Percentiles rank a stretch among this genome's conserved stretches.
Evolutionary conservation across 2,113 vertebrate species (phyloP).

Genomic region (Bufo gargarizans): DNA sequence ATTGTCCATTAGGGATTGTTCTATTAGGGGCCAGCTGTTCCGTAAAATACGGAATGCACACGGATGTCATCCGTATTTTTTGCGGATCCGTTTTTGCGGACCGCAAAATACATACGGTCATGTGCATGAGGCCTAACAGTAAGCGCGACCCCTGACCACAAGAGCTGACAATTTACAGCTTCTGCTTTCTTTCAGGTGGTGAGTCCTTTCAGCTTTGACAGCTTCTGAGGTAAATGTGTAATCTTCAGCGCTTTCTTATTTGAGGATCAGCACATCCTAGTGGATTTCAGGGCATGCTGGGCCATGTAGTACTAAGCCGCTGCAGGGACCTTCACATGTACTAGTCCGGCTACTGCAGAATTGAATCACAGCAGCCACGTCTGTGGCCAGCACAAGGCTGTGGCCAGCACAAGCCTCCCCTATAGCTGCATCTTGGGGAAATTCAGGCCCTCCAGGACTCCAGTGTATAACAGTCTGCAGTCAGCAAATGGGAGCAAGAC

Average conservation of each 20-base stretch:
- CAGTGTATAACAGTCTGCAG: not conserved
- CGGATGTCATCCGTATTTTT: no score
- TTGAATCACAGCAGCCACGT: not conserved
- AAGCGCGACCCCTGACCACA: not conserved
- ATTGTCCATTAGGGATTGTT: no score
- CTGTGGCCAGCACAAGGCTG: no score
- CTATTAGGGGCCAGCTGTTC: no score
- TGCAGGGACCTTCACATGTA: not conserved
- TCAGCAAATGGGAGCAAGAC: not conserved
- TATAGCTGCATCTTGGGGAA: not conserved
- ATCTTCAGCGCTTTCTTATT: not conserved
- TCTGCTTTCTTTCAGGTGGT: not conserved
- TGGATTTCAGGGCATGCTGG: not conserved
- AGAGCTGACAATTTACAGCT: not conserved
- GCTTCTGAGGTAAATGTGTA: not conserved
- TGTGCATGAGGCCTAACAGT: not conserved
- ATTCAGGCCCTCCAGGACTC: not conserved
- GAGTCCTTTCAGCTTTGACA: not conserved
- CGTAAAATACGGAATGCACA: no score
- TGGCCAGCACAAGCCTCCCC: no score
- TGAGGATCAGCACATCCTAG: not conserved
- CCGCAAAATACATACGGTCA: no score
- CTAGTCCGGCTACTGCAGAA: not conserved
- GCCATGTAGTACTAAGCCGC: not conserved
- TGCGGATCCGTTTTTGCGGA: no score